Percentiles rank a stretch among this genome's conserved stretches.
Conservation (phyloP, 2,888 invertebrate genomes). For the Desoria tigrina region DNA sequence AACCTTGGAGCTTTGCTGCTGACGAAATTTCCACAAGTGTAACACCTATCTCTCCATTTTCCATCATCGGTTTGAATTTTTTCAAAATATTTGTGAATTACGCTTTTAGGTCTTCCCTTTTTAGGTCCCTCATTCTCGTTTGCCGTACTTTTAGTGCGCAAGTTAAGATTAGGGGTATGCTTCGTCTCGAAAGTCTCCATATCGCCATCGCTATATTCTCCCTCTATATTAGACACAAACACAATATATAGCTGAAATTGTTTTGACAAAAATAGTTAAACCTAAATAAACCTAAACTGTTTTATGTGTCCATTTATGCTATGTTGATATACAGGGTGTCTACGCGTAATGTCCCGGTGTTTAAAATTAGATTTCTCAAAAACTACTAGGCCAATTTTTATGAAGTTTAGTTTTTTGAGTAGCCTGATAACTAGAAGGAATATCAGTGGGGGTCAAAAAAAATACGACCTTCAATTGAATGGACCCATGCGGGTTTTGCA, state of each 20-base stretch:
- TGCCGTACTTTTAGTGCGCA: no score
- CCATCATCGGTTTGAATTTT: background rate
- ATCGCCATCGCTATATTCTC: background rate
- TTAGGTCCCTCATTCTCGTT: background rate
- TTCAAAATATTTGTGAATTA: constrained; percentile 16
- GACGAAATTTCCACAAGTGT: constrained; percentile 7
- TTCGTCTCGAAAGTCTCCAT: background rate
- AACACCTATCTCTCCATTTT: background rate
- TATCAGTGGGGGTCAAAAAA: no score
- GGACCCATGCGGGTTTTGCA: no score
- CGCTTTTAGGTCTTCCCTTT: constrained; percentile 12
- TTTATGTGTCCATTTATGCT: no score
- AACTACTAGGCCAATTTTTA: no score
- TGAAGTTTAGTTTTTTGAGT: no score
- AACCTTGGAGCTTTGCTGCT: constrained; percentile 5
- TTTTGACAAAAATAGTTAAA: background rate
- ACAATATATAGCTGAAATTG: background rate
- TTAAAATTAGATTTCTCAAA: no score
- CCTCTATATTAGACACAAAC: background rate
- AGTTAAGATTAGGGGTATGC: background rate
- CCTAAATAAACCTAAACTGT: no score
- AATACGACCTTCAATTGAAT: no score
- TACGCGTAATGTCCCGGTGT: no score
- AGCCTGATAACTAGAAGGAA: no score
- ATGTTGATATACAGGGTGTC: no score